phyloP scores from a whole-genome alignment of 2,888 invertebrate genomes.

The Meteorus cinctellus region DNA sequence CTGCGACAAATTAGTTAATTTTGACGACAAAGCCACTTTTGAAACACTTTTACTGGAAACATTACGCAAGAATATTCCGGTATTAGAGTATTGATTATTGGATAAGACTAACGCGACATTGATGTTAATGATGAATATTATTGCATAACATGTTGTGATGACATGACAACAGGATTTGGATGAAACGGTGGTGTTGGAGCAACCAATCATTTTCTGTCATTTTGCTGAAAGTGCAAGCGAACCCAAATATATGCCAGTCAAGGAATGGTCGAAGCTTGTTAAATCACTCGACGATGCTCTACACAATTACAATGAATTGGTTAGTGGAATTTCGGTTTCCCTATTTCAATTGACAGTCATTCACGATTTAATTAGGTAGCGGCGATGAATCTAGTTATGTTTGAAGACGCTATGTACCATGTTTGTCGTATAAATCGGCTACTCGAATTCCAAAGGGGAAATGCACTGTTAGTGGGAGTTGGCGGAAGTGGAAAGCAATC shows the following conservation, averaged over 20 bases:
- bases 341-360: background rate
- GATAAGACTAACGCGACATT: background rate
- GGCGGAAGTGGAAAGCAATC: constrained; percentile 97
- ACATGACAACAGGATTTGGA: constrained; percentile 78
- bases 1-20: constrained; percentile 86
- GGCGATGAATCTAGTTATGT: constrained; percentile 94
- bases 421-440: constrained; percentile 94
- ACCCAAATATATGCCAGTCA: constrained; percentile 89
- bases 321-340: constrained; percentile 61
- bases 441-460: constrained; percentile 92
- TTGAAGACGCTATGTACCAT: constrained; percentile 96
- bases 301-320: constrained; percentile 89
- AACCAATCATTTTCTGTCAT: constrained; percentile 92
- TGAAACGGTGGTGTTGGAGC: constrained; percentile 81
- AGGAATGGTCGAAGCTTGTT: constrained; percentile 81
- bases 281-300: constrained; percentile 87
- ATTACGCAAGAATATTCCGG: constrained; percentile 85
- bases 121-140: constrained; percentile 22
- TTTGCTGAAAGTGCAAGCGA: constrained; percentile 94
- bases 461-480: constrained; percentile 93
- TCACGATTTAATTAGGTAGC: constrained; percentile 75
- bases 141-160: background rate
- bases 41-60: constrained; percentile 83
- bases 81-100: constrained; percentile 56
- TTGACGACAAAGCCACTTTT: constrained; percentile 81